phyloP scores from a whole-genome alignment of 1,140 invertebrate species.

The Pristionchus pacificus region DNA sequence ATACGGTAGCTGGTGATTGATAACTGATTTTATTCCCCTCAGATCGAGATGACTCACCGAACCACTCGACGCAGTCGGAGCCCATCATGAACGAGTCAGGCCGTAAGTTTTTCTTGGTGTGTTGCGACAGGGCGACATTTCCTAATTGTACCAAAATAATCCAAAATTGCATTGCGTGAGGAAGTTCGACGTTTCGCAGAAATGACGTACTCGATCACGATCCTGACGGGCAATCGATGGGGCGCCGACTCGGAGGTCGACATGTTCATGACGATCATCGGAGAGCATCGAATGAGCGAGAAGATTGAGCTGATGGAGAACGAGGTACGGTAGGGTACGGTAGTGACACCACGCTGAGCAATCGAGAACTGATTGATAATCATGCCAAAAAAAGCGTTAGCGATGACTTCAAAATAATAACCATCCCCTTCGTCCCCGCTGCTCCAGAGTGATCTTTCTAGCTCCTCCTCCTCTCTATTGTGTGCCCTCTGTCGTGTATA shows the following conservation, averaged over 20 bases:
- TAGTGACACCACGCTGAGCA: too few species aligned
- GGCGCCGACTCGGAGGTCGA: slow-evolving; percentile 31
- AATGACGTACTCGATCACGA: slow-evolving; percentile 22
- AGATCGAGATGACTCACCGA: not conserved
- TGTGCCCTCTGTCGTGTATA: too few species aligned
- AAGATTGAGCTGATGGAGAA: slow-evolving; percentile 20
- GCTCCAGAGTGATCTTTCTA: too few species aligned
- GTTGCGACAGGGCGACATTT: not conserved
- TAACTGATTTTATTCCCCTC: too few species aligned
- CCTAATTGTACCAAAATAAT: slow-evolving; percentile 9
- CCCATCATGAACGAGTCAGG: not conserved
- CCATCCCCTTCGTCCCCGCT: too few species aligned
- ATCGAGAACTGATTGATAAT: too few species aligned
- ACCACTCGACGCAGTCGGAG: not conserved
- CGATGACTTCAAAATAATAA: too few species aligned
- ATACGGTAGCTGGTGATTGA: too few species aligned
- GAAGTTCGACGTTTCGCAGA: slow-evolving; percentile 20
- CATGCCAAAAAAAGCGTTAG: too few species aligned
- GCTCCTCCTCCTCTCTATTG: too few species aligned
- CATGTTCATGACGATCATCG: slow-evolving; percentile 29
- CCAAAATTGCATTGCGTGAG: slow-evolving; percentile 3
- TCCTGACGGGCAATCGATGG: slow-evolving; percentile 30
- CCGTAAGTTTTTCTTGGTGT: not conserved
- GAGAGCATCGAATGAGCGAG: slow-evolving; percentile 23
- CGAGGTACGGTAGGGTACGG: slow-evolving; percentile 11